These are phyloP conservation scores for Papilio xuthus DNA, from an alignment of 1,140 invertebrate genomes.

Conservation along the genomic window DNA sequence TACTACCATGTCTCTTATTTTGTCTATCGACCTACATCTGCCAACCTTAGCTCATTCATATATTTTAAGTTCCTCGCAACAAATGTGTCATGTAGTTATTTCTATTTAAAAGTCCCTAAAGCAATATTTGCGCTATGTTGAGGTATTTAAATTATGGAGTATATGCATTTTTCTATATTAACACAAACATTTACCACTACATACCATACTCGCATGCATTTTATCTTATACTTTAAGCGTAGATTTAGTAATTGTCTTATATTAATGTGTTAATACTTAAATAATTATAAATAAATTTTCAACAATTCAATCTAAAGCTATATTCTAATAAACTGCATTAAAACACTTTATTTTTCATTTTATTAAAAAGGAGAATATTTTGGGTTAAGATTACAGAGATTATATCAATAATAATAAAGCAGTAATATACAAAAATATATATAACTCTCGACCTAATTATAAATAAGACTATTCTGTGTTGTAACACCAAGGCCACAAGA, in stretches of 20 bases:
- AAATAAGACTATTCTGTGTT: not conserved
- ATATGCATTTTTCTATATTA: conserved; percentile 11
- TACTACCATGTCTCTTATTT: conserved; percentile 47
- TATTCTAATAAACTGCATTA: not conserved
- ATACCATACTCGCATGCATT: conserved; percentile 8
- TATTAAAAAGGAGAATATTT: not conserved
- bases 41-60: conserved; percentile 17
- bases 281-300: not conserved
- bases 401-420: not conserved
- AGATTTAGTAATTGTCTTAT: not conserved
- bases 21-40: conserved; percentile 39
- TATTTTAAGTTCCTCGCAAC: conserved; percentile 10
- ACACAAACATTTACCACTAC: not conserved
- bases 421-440: too few species aligned
- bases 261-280: not conserved
- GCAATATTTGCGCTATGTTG: not conserved
- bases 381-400: not conserved
- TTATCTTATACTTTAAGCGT: not conserved
- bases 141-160: not conserved
- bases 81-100: conserved; percentile 10
- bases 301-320: not conserved
- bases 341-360: not conserved
- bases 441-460: not conserved
- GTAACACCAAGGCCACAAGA: conserved; percentile 2
- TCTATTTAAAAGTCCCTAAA: not conserved